These are phyloP conservation scores for Xiphophorus couchianus DNA, from an alignment of 2,113 vertebrate species.

Conservation along the genomic window DNA sequence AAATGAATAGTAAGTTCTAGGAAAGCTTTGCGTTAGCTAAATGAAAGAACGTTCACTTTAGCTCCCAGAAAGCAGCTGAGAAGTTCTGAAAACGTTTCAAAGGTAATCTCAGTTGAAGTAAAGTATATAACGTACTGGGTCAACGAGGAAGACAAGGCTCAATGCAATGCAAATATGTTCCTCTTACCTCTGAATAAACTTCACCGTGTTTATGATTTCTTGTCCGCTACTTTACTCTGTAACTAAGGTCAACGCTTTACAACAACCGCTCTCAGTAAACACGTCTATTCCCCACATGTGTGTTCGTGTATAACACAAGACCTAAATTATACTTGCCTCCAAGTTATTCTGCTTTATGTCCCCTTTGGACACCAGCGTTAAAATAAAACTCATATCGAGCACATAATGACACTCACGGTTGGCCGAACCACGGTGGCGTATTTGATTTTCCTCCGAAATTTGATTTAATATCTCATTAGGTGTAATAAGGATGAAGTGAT, in stretches of 20 bases:
- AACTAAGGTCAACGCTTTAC: constrained; percentile 3
- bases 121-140: neutral
- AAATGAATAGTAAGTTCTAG: neutral
- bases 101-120: neutral
- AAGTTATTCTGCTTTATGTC: neutral
- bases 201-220: neutral
- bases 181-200: neutral
- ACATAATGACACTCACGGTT: constrained; percentile 22
- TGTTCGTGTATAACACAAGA: neutral
- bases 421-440: constrained; percentile 14
- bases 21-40: neutral
- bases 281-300: neutral
- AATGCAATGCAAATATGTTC: neutral
- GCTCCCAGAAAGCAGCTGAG: neutral
- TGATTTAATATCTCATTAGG: constrained; percentile 34
- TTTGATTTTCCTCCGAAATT: constrained; percentile 42
- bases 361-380: constrained; percentile 15
- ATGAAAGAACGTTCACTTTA: too few relatives aligned
- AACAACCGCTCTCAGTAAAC: constrained; percentile 4
- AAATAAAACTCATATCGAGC: constrained; percentile 33
- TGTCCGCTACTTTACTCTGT: neutral
- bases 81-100: neutral
- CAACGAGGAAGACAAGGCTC: neutral
- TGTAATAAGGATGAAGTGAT: constrained; percentile 54
- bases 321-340: constrained; percentile 9